phyloP scores from a whole-genome alignment of 2,888 invertebrate genomes.

The Melieria picta region DNA sequence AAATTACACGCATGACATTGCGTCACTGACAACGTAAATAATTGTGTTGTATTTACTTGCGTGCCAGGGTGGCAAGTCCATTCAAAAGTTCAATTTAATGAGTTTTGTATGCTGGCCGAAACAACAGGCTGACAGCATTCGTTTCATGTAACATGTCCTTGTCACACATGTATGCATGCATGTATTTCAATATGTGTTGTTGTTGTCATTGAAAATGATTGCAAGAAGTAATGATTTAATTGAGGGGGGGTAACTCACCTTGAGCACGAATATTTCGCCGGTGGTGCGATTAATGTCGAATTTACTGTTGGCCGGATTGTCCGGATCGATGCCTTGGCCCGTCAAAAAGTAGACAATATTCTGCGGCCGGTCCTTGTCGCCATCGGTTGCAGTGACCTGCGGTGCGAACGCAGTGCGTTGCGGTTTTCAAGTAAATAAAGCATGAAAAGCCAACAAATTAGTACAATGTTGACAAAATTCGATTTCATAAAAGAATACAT shows the following conservation, averaged over 20 bases:
- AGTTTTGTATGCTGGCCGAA: no score
- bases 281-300: constrained; percentile 96
- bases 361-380: constrained; percentile 93
- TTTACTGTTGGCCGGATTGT: constrained; percentile 94
- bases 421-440: constrained; percentile 18
- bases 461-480: no score
- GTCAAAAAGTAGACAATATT: constrained; percentile 96
- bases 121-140: no score
- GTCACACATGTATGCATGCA: background rate
- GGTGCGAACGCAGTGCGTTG: constrained; percentile 48
- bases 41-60: no score
- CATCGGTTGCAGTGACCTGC: constrained; percentile 95
- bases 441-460: background rate
- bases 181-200: background rate
- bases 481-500: no score
- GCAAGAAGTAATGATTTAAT: background rate
- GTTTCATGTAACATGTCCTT: no score
- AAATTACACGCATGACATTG: no score
- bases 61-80: no score
- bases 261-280: constrained; percentile 94
- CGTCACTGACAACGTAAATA: no score
- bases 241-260: constrained; percentile 73
- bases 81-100: no score
- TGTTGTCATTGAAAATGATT: background rate
- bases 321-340: constrained; percentile 94